Conservation (phyloP, 64 coral and sea anemone genomes). For the Stylophora pistillata region DNA sequence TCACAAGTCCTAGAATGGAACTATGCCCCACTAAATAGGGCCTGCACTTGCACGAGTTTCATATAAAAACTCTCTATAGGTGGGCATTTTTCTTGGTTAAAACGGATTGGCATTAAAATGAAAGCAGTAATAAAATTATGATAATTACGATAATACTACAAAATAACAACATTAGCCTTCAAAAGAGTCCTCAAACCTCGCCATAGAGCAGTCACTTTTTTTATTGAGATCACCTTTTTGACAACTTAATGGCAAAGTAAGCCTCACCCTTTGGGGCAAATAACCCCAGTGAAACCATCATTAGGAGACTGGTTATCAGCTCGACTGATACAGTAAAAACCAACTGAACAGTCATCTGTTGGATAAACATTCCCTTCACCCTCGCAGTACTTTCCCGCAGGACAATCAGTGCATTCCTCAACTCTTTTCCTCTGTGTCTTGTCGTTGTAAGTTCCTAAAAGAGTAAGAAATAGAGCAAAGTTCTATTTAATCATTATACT, state of each 20-base stretch:
- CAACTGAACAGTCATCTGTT: slow-evolving; percentile 72
- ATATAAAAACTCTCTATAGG: too few species aligned
- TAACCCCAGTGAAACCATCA: slow-evolving; percentile 76
- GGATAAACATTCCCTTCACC: slow-evolving; percentile 85
- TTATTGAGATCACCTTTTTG: too few species aligned
- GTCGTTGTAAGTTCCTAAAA: slow-evolving; percentile 76
- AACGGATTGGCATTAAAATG: too few species aligned
- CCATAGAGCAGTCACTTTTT: too few species aligned
- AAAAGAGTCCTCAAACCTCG: too few species aligned
- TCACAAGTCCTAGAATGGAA: too few species aligned
- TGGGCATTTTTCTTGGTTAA: too few species aligned
- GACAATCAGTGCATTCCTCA: slow-evolving; percentile 76
- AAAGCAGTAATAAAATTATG: too few species aligned
- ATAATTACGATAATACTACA: too few species aligned
- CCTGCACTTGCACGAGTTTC: too few species aligned
- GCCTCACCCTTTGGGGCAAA: slow-evolving; percentile 80
- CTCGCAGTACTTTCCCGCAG: slow-evolving; percentile 85
- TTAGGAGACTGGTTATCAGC: slow-evolving; percentile 68
- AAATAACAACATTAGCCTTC: too few species aligned
- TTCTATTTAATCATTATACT: not conserved
- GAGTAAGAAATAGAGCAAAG: not conserved
- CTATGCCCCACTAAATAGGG: too few species aligned
- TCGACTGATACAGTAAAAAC: slow-evolving; percentile 74
- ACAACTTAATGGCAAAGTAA: not conserved
- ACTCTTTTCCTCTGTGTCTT: slow-evolving; percentile 66